Evolutionary conservation across 2,888 invertebrate genomes (phyloP).

Genomic region (Drosophila flavopinicola): DNA sequence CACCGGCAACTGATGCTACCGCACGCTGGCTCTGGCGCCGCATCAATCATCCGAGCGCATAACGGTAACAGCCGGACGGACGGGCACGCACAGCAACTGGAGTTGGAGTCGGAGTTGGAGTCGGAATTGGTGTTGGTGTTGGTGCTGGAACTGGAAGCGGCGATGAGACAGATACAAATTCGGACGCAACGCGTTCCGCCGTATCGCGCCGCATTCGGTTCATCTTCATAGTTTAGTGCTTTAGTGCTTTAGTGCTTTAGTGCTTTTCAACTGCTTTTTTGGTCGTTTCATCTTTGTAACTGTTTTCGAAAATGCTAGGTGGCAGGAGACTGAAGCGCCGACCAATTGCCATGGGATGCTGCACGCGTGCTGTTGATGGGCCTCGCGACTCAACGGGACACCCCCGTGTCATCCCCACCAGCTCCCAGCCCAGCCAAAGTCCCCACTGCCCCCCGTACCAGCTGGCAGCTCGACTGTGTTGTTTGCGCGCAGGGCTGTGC

Average conservation of each 20-base stretch:
- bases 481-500: conserved; percentile 32
- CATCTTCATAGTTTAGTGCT: conserved; percentile 65
- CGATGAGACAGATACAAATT: conserved; percentile 47
- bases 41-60: conserved; percentile 56
- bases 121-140: conserved; percentile 26
- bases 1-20: conserved; percentile 46
- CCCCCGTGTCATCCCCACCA: conserved; percentile 9
- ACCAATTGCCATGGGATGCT: conserved; percentile 61
- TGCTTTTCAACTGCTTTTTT: conserved; percentile 29
- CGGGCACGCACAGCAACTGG: conserved; percentile 45
- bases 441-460: background rate
- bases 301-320: conserved; percentile 66
- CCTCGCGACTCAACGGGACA: conserved; percentile 34
- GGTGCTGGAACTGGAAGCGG: conserved; percentile 32
- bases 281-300: conserved; percentile 49
- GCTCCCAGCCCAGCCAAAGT: background rate
- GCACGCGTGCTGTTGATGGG: conserved; percentile 77
- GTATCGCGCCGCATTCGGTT: conserved; percentile 24
- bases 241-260: conserved; percentile 53
- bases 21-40: conserved; percentile 43
- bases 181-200: conserved; percentile 12
- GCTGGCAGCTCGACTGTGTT: conserved; percentile 30
- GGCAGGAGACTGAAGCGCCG: background rate
- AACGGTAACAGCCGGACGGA: conserved; percentile 52
- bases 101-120: conserved; percentile 2